These are phyloP conservation scores for Manduca sexta DNA, from an alignment of 1,140 invertebrate species.

Conservation along the genomic window DNA sequence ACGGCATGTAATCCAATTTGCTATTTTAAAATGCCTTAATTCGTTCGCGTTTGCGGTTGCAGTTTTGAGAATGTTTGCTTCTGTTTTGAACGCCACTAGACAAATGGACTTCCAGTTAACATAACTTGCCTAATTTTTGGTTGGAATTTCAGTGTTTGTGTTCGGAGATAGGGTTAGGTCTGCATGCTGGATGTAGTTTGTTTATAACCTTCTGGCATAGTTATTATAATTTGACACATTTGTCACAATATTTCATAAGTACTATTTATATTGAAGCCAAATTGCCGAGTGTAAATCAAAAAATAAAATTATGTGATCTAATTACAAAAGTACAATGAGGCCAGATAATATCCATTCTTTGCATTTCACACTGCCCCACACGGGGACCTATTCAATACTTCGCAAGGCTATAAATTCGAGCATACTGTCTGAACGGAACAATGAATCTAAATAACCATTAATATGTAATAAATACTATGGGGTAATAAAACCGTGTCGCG, in stretches of 20 bases:
- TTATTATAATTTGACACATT: no score
- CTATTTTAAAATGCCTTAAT: slow-evolving; percentile 6
- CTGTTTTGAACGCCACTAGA: no score
- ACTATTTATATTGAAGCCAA: slow-evolving; percentile 26
- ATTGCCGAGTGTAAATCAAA: slow-evolving; percentile 21
- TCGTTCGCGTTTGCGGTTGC: not conserved
- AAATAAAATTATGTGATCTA: slow-evolving; percentile 34
- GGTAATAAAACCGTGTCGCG: slow-evolving; percentile 54
- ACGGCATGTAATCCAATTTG: slow-evolving; percentile 33
- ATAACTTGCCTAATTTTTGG: slow-evolving; percentile 1
- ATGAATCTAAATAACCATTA: slow-evolving; percentile 73
- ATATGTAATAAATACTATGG: slow-evolving; percentile 72
- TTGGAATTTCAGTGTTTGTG: slow-evolving; percentile 3
- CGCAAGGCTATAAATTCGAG: slow-evolving; percentile 63
- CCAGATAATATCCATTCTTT: slow-evolving; percentile 43
- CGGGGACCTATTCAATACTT: slow-evolving; percentile 52
- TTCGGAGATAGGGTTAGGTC: no score
- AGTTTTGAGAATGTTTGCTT: no score
- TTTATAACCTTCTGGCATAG: no score
- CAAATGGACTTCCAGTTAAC: no score
- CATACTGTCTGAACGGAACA: slow-evolving; percentile 66
- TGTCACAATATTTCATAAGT: no score
- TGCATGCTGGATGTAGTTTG: no score
- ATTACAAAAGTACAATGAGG: slow-evolving; percentile 25
- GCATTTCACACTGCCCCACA: no score